Evolutionary conservation across 2,888 invertebrate species (phyloP).

Genomic region (Diaprepes abbreviatus): DNA sequence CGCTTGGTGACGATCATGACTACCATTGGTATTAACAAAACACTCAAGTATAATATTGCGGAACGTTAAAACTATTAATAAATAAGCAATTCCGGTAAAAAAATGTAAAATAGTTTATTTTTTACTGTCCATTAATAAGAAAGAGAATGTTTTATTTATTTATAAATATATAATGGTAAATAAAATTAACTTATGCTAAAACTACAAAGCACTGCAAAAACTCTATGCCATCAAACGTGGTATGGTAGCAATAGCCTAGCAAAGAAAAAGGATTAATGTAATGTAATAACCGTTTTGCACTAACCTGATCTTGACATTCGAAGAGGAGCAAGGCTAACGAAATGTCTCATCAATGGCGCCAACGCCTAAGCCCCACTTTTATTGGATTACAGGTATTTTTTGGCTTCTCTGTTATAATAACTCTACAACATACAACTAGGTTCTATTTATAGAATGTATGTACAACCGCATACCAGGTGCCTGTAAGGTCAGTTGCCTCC

Average conservation of each 20-base stretch:
- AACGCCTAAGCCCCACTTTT: not conserved
- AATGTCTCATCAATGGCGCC: slow-evolving; percentile 11
- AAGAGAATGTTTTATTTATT: too few species aligned
- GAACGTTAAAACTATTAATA: too few species aligned
- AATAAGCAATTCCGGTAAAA: too few species aligned
- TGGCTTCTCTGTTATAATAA: not conserved
- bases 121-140: too few species aligned
- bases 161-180: too few species aligned
- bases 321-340: slow-evolving; percentile 23
- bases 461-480: not conserved
- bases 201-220: not conserved
- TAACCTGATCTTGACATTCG: slow-evolving; percentile 32
- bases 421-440: not conserved
- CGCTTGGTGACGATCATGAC: too few species aligned
- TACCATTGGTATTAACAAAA: too few species aligned
- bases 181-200: not conserved
- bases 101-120: too few species aligned
- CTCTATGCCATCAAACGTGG: not conserved
- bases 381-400: not conserved
- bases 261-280: slow-evolving; percentile 9
- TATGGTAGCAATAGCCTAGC: slow-evolving; percentile 6
- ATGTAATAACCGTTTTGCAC: slow-evolving; percentile 8
- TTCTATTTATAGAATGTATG: slow-evolving; percentile 7
- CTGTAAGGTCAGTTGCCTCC: not conserved
- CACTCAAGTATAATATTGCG: too few species aligned